These are phyloP conservation scores for Boloria selene DNA, from an alignment of 2,888 invertebrate species.

Conservation along the genomic window DNA sequence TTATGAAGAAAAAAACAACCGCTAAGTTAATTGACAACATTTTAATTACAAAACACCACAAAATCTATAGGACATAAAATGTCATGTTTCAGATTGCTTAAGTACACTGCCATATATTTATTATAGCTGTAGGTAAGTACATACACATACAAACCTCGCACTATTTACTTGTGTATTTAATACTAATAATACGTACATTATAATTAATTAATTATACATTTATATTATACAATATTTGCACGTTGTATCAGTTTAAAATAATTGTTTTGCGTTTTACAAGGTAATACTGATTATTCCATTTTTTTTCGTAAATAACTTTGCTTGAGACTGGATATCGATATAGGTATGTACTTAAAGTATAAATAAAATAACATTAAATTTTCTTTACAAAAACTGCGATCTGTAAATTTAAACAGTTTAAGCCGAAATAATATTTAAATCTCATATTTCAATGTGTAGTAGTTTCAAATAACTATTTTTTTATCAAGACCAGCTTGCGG, in stretches of 20 bases:
- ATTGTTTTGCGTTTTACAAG: conserved; percentile 22
- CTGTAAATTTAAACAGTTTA: conserved; percentile 3
- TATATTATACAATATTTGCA: conserved; percentile 68
- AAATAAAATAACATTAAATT: conserved; percentile 7
- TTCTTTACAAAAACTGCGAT: not conserved
- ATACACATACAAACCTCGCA: conserved; percentile 48
- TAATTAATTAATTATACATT: conserved; percentile 62
- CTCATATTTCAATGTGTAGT: not conserved
- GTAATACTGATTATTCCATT: conserved; percentile 31
- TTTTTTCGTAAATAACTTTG: conserved; percentile 12
- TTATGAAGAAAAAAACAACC: conserved; percentile 42
- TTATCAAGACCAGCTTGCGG: conserved; percentile 36
- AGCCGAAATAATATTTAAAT: not conserved
- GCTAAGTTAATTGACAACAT: conserved; percentile 78
- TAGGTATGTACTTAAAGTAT: conserved; percentile 3
- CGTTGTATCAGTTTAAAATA: conserved; percentile 39
- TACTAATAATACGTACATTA: conserved; percentile 76
- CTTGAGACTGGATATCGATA: conserved; percentile 4
- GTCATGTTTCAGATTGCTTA: conserved; percentile 73
- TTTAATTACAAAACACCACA: conserved; percentile 83
- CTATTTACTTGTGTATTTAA: conserved; percentile 69
- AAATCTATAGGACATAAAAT: conserved; percentile 77
- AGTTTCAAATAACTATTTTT: conserved; percentile 2
- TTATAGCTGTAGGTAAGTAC: conserved; percentile 62
- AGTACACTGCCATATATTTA: conserved; percentile 72